These are phyloP conservation scores for Aurelia coerulea DNA, from an alignment of 30 jellyfish, hydroid and myxozoan genomes.

Conservation along the genomic window DNA sequence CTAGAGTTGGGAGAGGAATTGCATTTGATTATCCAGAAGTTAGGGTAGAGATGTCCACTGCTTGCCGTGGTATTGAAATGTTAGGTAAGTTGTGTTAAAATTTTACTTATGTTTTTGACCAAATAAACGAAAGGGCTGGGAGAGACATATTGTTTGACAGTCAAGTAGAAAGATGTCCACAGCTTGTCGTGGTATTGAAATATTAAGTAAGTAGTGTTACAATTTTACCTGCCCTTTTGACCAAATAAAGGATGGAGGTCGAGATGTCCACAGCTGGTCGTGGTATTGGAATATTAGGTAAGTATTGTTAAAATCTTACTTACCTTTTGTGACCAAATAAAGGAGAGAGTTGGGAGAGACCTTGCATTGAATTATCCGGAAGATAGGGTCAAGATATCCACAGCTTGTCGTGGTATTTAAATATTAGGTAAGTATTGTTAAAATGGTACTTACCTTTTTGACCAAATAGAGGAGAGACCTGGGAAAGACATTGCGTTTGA, in stretches of 20 bases:
- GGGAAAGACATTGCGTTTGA: no score
- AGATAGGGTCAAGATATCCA: constrained; percentile 45
- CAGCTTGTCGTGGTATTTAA: constrained; percentile 63
- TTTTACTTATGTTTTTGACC: no score
- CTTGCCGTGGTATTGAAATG: constrained; percentile 61
- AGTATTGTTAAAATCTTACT: background rate
- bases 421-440: constrained; percentile 37
- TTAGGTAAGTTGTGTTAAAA: constrained; percentile 32
- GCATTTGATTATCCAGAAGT: constrained; percentile 75
- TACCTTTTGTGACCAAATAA: no score
- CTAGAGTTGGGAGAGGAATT: constrained; percentile 67
- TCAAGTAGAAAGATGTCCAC: constrained; percentile 15
- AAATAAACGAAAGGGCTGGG: constrained; percentile 24
- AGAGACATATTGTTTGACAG: constrained; percentile 56
- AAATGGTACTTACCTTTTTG: no score
- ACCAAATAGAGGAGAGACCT: no score
- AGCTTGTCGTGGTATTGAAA: constrained; percentile 62
- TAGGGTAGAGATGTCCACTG: constrained; percentile 59
- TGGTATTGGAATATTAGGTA: constrained; percentile 55
- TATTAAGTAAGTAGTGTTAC: constrained; percentile 29
- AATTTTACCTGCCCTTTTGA: no score
- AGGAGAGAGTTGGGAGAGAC: constrained; percentile 58
- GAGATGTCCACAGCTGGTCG: constrained; percentile 70
- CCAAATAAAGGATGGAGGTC: background rate
- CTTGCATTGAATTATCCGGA: constrained; percentile 62